phyloP scores from a whole-genome alignment of 2,113 vertebrate genomes.

The Pyxicephalus adspersus region DNA sequence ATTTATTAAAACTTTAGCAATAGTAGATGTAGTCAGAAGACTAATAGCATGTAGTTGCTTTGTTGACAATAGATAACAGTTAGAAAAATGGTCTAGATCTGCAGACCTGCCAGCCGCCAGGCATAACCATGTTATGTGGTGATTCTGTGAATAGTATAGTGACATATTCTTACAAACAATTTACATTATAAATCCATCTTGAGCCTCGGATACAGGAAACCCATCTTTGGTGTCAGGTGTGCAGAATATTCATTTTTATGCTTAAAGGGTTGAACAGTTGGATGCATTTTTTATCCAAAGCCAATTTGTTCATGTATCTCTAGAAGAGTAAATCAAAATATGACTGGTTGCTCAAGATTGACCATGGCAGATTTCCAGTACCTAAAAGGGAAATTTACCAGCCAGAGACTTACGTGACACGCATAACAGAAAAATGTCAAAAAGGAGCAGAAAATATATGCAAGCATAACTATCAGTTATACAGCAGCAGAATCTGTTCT shows the following conservation, averaged over 20 bases:
- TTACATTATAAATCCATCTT: constrained; percentile 41
- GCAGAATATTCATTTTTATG: constrained; percentile 48
- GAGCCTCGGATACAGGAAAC: constrained; percentile 13
- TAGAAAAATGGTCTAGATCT: constrained; percentile 42
- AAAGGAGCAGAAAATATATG: constrained; percentile 35
- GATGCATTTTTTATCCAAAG: constrained; percentile 51
- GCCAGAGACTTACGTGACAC: constrained; percentile 37
- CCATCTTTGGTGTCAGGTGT: constrained; percentile 38
- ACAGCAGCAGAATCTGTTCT: not conserved
- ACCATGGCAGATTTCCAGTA: constrained; percentile 45
- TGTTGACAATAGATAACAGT: constrained; percentile 50
- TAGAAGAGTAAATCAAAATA: constrained; percentile 50
- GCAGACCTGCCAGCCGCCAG: constrained; percentile 12
- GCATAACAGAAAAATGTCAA: constrained; percentile 45
- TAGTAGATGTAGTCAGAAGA: constrained; percentile 25
- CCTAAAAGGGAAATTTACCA: constrained; percentile 47
- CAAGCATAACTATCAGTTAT: constrained; percentile 22
- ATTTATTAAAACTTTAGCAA: constrained; percentile 28
- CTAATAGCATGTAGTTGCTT: constrained; percentile 36
- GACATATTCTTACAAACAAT: constrained; percentile 49
- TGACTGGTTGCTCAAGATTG: constrained; percentile 34
- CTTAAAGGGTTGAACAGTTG: constrained; percentile 45
- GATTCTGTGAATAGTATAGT: not conserved
- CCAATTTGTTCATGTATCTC: constrained; percentile 53
- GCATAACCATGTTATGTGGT: constrained; percentile 41